A percentile compares a stretch with the other conserved stretches of the same genome.
phyloP scores from a whole-genome alignment of 2,888 invertebrate species.

The Tenthredo distinguenda region DNA sequence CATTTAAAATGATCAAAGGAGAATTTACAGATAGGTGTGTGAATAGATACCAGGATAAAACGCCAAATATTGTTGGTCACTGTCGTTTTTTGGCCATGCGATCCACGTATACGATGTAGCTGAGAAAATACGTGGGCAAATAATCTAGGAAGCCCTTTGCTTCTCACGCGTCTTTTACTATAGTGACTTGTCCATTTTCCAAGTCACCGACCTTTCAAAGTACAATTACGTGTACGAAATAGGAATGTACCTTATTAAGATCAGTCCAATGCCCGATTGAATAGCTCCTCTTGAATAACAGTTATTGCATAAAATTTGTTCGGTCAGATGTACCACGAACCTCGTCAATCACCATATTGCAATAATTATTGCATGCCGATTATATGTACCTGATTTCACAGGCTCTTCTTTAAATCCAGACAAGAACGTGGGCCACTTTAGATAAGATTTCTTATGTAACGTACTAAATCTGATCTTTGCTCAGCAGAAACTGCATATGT shows the following conservation, averaged over 20 bases:
- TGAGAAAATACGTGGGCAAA: constrained; percentile 3
- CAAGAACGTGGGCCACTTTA: not conserved
- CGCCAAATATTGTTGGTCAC: not conserved
- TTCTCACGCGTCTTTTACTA: constrained; percentile 9
- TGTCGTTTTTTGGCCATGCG: not conserved
- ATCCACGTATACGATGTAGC: constrained; percentile 15
- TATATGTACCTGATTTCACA: not conserved
- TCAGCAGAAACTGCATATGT: not conserved
- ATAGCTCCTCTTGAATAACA: not conserved
- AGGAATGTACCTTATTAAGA: not conserved
- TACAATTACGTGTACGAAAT: constrained; percentile 30
- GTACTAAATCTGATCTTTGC: not conserved
- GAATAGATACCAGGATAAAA: not conserved
- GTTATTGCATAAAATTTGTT: not conserved
- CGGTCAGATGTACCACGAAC: not conserved
- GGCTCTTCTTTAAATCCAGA: not conserved
- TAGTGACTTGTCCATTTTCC: not conserved
- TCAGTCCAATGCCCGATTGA: not conserved
- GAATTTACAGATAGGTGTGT: not conserved
- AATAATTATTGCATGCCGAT: not conserved
- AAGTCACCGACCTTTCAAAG: constrained; percentile 7
- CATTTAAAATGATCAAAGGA: not conserved
- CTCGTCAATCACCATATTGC: not conserved
- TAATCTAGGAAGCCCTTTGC: constrained; percentile 20
- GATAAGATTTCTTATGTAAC: not conserved